phyloP scores from a whole-genome alignment of 2,888 invertebrate species.

The Phyllotreta cruciferae region DNA sequence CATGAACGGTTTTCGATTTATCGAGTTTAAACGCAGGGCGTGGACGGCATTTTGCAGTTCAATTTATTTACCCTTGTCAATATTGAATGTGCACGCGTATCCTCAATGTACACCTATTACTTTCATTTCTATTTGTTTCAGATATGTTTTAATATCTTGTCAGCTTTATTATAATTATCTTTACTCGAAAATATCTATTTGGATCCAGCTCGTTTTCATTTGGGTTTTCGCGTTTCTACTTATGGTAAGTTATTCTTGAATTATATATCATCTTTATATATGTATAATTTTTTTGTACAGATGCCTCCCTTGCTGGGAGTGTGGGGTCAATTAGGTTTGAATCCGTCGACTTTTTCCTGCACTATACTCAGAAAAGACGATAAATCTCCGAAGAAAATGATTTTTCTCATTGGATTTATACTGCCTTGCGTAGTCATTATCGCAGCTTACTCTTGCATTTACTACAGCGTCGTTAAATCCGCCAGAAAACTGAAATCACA shows the following conservation, averaged over 20 bases:
- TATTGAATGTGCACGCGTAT: background rate
- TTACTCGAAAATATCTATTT: conserved; percentile 77
- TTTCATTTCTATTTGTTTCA: conserved; percentile 60
- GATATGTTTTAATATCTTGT: conserved; percentile 84
- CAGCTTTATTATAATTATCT: conserved; percentile 80
- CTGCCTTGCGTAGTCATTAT: conserved; percentile 86
- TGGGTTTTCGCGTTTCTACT: conserved; percentile 81
- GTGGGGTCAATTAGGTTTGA: conserved; percentile 86
- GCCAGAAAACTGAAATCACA: conserved; percentile 76
- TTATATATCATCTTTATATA: too few species aligned
- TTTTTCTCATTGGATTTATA: conserved; percentile 83
- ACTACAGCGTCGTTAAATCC: conserved; percentile 78
- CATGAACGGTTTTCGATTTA: background rate
- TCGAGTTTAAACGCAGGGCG: background rate
- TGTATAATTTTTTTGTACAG: conserved; percentile 59
- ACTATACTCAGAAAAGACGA: conserved; percentile 83
- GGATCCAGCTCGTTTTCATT: conserved; percentile 77
- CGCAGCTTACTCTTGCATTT: conserved; percentile 85
- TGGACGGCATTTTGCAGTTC: conserved; percentile 15
- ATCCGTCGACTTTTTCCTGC: conserved; percentile 84
- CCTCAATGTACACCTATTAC: background rate
- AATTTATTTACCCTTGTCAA: background rate
- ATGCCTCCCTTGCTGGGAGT: conserved; percentile 80
- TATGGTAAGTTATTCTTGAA: conserved; percentile 73
- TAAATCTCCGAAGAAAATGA: conserved; percentile 81